Base-by-base conservation (phyloP, 2,797 vertebrate species). In the Chaenodraco wilsoni region DNA sequence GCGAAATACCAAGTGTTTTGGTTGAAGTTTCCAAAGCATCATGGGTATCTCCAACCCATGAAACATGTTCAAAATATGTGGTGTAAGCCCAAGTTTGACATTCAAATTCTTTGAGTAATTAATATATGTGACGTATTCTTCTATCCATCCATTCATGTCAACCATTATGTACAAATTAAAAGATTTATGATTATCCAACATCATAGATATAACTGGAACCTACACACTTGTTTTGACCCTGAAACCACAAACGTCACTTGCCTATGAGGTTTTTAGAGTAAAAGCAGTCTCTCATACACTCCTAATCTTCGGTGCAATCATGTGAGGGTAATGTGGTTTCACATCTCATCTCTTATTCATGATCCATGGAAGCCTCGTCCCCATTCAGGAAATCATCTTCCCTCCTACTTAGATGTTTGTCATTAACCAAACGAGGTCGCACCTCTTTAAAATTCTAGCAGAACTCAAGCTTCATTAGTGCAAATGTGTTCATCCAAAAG, bases 321-420 rank as follows among this genome's bases (percentile, higher is more conserved):
- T 49, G 40, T 72, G 43, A 27, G n/a, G 65, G 65, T 75, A 15
- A 71, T 69, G 12, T 19, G 16, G 56, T 67, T 76, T 78, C n/a
- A 73, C 37, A 8, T 67, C 37, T 75, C 61, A 58, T 72, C 45
- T 49, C 12, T 65, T 55, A 72, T 71, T 64, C 72, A 21, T 73
- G 46, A 56, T 61, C 17, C 13, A 3, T 44, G 27, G 52, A 21
- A 5, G n/a, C 15, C 9, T 5, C 7, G 17, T 43, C 60, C 43
- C 45, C 1, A 2, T 0, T 13, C 8, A 33, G 48, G 41, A 27
- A 15, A 63, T 51, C 0, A 55, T 57, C 48, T 51, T 78, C 57
- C 3, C 45, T 72, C 9, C 15, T 52, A n/a, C 16, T 61, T 40
- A 44, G n/a, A 50, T 56, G 41, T 16, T 27, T 0, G 10, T 15